Evolutionary conservation across 2,797 vertebrate species (phyloP), one percentile per base, ranked within the genome.

Genomic region (Merluccius polli): DNA sequence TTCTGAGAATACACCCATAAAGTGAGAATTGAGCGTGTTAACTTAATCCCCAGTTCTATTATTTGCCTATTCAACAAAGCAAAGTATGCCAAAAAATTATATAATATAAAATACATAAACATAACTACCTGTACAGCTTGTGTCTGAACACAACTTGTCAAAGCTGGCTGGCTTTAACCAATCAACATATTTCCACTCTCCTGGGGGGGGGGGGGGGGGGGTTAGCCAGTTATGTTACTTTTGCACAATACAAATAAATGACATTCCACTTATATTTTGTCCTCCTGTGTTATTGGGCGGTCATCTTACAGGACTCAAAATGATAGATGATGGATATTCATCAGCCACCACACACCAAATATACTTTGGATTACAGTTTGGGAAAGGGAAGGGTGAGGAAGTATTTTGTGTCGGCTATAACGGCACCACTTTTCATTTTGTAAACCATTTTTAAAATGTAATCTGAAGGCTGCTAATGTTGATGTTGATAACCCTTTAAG

Each of bases 201-300:
- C 59, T 65, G 59, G 27, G 59, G 24, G 27, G 59, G 59, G 11
- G 12, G 2, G 24, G 27, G 59, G 27, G 59, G 24, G 27, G 59
- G 59, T 27, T 27, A 11, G 24, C 24, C 24, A 11, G 59, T 65
- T 65, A 2, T 27, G 59, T 27, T 2, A 27, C 24, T 65, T 65
- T 65, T 65, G 59, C 59, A 65, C 59, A 24, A 65, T 65, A n/a
- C 59, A 65, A 65, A 65, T 65, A 65, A 65, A 65, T 65, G 59
- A 27, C 24, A 65, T 27, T 65, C 59, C 59, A 65, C 24, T 27
- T 65, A 27, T 27, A 12, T 27, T 11, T 27, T 65, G 24, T 27
- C 24, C n/a, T 59, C n/a, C 24, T 65, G 59, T 65, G 59, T 65
- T 65, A 27, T 65, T 27, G 4, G 33, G 10, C 11, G 16, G 15